These are phyloP conservation scores for Ephestia elutella DNA, from an alignment of 1,140 invertebrate genomes.

Conservation along the genomic window DNA sequence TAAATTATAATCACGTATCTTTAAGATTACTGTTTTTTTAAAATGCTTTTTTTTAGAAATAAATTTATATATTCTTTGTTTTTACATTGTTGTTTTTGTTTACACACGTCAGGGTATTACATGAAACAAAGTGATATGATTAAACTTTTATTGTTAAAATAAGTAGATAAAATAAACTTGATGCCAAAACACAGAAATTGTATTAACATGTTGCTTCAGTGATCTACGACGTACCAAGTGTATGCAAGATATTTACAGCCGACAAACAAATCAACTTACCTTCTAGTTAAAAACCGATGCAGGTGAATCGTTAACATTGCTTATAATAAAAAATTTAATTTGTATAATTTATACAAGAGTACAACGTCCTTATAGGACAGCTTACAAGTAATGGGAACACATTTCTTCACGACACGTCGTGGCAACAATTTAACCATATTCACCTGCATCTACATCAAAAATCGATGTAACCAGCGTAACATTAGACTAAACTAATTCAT, in stretches of 20 bases:
- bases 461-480: constrained; percentile 35
- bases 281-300: constrained; percentile 57
- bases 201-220: constrained; percentile 64
- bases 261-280: constrained; percentile 50
- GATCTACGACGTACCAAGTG: constrained; percentile 57
- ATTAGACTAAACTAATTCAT: constrained; percentile 40
- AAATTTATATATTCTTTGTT: constrained; percentile 11
- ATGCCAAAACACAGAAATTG: constrained; percentile 69
- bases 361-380: constrained; percentile 36
- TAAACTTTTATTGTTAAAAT: constrained; percentile 73
- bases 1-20: not conserved
- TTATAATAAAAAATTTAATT: constrained; percentile 21
- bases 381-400: constrained; percentile 42
- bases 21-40: not conserved
- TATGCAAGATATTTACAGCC: constrained; percentile 69
- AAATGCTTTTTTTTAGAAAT: not conserved
- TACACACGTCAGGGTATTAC: not conserved
- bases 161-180: constrained; percentile 75
- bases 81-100: constrained; percentile 13
- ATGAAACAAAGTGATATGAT: constrained; percentile 31
- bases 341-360: constrained; percentile 32
- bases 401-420: constrained; percentile 32
- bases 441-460: constrained; percentile 55
- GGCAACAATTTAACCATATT: constrained; percentile 54
- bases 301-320: constrained; percentile 61